phyloP scores from a whole-genome alignment of 1,140 invertebrate species.

The Coelopa frigida region DNA sequence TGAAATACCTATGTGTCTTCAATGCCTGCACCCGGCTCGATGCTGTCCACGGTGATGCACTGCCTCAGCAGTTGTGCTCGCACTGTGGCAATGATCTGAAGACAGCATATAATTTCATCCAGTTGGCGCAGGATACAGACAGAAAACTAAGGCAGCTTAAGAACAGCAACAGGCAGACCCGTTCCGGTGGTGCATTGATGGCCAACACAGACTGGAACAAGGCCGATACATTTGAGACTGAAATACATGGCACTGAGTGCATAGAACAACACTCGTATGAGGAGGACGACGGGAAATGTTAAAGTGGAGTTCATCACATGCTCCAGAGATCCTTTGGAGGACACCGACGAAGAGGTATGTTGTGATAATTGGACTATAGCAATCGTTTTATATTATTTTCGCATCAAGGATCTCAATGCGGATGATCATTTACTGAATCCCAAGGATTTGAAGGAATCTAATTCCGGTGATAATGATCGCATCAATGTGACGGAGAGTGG shows the following conservation, averaged over 20 bases:
- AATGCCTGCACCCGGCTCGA: constrained; percentile 5
- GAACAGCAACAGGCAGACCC: not conserved
- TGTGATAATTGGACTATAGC: no score
- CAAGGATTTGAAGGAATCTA: not conserved
- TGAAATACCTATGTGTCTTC: not conserved
- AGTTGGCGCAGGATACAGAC: not conserved
- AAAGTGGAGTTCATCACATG: not conserved
- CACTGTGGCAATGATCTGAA: constrained; percentile 2
- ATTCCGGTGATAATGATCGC: not conserved
- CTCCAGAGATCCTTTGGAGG: not conserved
- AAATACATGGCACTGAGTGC: no score
- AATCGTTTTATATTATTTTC: no score
- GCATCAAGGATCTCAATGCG: no score
- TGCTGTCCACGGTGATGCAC: not conserved
- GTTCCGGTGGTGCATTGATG: not conserved
- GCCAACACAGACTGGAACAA: not conserved
- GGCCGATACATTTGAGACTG: no score
- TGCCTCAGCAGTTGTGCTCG: constrained; percentile 1
- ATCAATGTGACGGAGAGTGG: not conserved
- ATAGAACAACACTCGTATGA: no score
- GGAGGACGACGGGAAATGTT: not conserved
- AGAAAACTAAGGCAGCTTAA: not conserved
- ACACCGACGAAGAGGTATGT: not conserved
- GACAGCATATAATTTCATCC: not conserved
- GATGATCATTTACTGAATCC: not conserved